Conservation (phyloP, 2,797 vertebrate species). For the Chaetophractus vellerosus region DNA sequence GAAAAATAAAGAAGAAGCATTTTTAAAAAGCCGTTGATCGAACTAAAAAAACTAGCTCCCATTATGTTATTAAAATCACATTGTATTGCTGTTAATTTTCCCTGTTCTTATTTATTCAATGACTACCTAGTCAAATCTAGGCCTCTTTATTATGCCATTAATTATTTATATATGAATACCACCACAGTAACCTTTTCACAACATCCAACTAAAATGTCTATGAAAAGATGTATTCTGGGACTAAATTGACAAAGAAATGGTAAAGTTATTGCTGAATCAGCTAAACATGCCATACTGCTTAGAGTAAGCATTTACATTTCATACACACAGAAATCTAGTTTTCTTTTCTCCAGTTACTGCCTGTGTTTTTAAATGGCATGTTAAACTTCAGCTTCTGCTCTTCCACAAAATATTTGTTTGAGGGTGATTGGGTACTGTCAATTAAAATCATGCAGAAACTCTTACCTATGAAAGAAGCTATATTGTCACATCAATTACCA, state of each 20-base stretch:
- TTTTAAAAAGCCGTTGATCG: constrained; percentile 53
- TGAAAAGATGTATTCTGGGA: constrained; percentile 75
- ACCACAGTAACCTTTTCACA: constrained; percentile 79
- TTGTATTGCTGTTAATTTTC: constrained; percentile 76
- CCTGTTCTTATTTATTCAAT: constrained; percentile 78
- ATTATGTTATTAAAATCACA: constrained; percentile 76
- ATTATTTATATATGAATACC: constrained; percentile 86
- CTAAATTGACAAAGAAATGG: constrained; percentile 78
- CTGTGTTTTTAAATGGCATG: not conserved
- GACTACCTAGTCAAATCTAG: constrained; percentile 61
- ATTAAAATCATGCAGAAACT: constrained; percentile 43
- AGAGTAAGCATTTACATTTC: constrained; percentile 71
- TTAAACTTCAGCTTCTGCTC: constrained; percentile 5
- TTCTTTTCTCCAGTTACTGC: constrained; percentile 59
- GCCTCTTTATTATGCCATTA: constrained; percentile 85
- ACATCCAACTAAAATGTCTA: constrained; percentile 74
- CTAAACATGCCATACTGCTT: constrained; percentile 44
- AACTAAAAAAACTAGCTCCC: constrained; percentile 43
- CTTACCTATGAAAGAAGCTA: constrained; percentile 1
- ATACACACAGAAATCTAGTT: not conserved
- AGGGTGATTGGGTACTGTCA: constrained; percentile 20
- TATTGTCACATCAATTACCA: constrained; percentile 19
- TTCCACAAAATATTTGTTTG: constrained; percentile 32
- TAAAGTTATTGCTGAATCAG: constrained; percentile 72
- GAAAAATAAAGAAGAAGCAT: constrained; percentile 25